phyloP scores from a whole-genome alignment of 1,140 invertebrate species.

The Saccostrea echinata region DNA sequence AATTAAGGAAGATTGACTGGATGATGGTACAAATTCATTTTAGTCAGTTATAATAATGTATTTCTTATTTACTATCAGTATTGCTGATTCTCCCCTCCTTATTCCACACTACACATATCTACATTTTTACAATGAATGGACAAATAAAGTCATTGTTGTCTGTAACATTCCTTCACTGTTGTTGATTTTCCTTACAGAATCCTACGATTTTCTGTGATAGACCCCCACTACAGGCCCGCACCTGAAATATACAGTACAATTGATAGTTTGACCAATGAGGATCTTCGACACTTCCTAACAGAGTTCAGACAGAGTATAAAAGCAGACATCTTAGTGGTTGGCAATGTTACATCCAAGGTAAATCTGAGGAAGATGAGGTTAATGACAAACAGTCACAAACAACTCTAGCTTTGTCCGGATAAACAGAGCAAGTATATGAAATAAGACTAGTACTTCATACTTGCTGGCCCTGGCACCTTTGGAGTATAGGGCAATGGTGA shows the following conservation, averaged over 20 bases:
- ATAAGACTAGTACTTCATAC: too few species aligned
- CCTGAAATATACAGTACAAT: slow-evolving; percentile 55
- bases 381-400: neutral
- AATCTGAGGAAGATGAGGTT: neutral
- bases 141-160: too few species aligned
- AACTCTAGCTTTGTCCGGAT: neutral
- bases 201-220: slow-evolving; percentile 61
- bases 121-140: too few species aligned
- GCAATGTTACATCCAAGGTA: slow-evolving; percentile 63
- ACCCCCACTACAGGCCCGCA: slow-evolving; percentile 51
- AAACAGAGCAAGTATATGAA: neutral
- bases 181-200: slow-evolving; percentile 54
- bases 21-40: too few species aligned
- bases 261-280: slow-evolving; percentile 48
- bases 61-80: too few species aligned
- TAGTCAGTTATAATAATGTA: too few species aligned
- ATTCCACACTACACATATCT: too few species aligned
- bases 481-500: too few species aligned
- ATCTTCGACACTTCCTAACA: slow-evolving; percentile 56
- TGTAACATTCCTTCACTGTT: too few species aligned
- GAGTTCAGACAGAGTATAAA: slow-evolving; percentile 56
- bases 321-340: slow-evolving; percentile 60
- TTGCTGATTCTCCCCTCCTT: too few species aligned
- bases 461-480: too few species aligned
- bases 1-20: too few species aligned